A percentile compares a stretch with the other conserved stretches of the same genome.
Evolutionary conservation across 2,113 vertebrate genomes (phyloP).

Genomic region (Bambusicola thoracicus): DNA sequence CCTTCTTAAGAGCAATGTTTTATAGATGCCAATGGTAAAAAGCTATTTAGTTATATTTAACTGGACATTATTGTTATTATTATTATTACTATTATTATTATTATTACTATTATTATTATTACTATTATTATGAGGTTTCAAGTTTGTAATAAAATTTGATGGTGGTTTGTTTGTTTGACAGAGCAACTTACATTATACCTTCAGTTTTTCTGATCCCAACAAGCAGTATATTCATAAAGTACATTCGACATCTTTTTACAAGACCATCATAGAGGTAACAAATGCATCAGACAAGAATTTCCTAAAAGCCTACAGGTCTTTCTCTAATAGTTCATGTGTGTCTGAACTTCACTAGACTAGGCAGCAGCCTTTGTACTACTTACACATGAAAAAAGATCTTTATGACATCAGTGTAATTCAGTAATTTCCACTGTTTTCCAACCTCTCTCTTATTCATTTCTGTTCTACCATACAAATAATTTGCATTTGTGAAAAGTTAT

Average conservation of each 20-base stretch:
- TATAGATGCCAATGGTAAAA: not conserved
- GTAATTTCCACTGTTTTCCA: too few relatives aligned
- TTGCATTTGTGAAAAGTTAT: not conserved
- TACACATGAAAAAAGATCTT: not conserved
- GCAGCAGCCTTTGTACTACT: not conserved
- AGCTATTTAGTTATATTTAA: not conserved
- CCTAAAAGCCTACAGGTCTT: not conserved
- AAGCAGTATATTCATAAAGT: not conserved
- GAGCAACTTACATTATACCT: not conserved
- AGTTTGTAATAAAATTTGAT: not conserved
- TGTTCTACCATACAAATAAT: not conserved
- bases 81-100: too few relatives aligned
- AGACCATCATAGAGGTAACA: not conserved
- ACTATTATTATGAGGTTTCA: too few relatives aligned
- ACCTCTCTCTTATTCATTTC: not conserved
- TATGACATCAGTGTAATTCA: too few relatives aligned
- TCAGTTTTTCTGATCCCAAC: not conserved
- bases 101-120: too few relatives aligned
- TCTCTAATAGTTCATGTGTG: not conserved
- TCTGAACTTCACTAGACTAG: not conserved
- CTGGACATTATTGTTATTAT: too few relatives aligned
- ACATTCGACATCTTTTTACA: not conserved
- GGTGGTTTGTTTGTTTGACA: not conserved
- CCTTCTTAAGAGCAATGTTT: not conserved
- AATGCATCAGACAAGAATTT: not conserved